Percentiles rank a stretch among this genome's conserved stretches.
phyloP scores from a whole-genome alignment of 2,888 invertebrate species.

The Euplagia quadripunctaria region DNA sequence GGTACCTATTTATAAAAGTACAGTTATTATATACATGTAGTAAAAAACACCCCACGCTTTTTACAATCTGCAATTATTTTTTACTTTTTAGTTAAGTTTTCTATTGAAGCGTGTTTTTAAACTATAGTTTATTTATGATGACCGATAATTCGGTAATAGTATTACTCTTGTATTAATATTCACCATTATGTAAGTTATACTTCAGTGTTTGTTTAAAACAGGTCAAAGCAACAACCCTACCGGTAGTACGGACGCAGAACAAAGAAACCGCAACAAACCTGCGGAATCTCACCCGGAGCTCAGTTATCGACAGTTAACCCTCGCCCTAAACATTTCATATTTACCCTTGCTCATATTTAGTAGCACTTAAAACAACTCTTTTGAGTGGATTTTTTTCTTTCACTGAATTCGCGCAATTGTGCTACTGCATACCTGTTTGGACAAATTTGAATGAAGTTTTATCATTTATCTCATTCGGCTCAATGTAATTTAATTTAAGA shows the following conservation, averaged over 20 bases:
- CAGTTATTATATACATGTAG: too few species aligned
- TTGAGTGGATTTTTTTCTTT: not conserved
- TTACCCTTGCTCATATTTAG: conserved; percentile 14
- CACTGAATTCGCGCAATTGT: not conserved
- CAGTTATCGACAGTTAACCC: conserved; percentile 39
- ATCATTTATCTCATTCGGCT: too few species aligned
- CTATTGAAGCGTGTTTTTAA: too few species aligned
- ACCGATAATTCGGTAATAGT: too few species aligned
- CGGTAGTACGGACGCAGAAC: conserved; percentile 22
- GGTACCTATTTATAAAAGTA: not conserved
- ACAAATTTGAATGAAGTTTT: not conserved
- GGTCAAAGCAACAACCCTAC: conserved; percentile 33
- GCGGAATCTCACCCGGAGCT: conserved; percentile 25
- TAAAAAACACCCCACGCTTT: too few species aligned
- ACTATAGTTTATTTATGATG: too few species aligned
- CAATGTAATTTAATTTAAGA: too few species aligned
- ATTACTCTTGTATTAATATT: not conserved
- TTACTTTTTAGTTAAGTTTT: too few species aligned
- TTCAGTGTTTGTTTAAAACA: not conserved
- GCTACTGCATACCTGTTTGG: not conserved
- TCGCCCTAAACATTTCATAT: conserved; percentile 23
- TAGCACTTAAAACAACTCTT: not conserved
- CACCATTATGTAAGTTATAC: not conserved
- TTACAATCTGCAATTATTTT: too few species aligned
- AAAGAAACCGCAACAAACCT: conserved; percentile 33